Base-by-base conservation (phyloP, 2,888 invertebrate genomes). In the Drosophila paucipuncta region DNA sequence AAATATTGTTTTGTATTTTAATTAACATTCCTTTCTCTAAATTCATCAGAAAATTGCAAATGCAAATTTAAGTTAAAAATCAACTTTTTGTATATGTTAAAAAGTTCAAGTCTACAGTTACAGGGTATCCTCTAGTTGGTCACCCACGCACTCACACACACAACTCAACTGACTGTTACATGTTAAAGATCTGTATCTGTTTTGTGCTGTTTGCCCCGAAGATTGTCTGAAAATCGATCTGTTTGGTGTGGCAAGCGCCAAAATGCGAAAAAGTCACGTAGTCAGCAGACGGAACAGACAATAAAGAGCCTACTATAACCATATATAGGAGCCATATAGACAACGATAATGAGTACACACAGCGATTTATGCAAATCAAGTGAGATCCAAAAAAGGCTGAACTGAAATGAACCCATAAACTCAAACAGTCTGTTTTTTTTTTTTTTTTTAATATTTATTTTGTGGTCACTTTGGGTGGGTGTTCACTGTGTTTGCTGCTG, bases 201-300 rank as follows among this genome's bases (percentile, higher is more conserved):
- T 70, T 37, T 41, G 28, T 16, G 65, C 37, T 53, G 73, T 73
- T 60, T 58, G 66, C 43, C 30, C 33, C 33, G 50, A 55, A 66
- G 73, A 53, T 80, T 73, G 81, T 60, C 80, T 83, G 90, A 74
- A 85, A 85, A 90, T 85, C 83, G 90, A 85, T 90, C 85, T 85
- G 80, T 61, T 43, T 47, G 73, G 53, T 65, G 72, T 73, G 68
- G 61, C 57, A 58, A 63, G 68, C 60, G 77, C 80, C 76, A 80
- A 87, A 84, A 70, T 65, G 73, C 71, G 78, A 70, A 88, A 87
- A 87, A 87, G 87, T 90, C 87, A 87, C 87, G 87, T 87, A 88
- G 80, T 74, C 75, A 78, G 84, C 83, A 69, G 74, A 85, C 57
- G 72, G 73, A 73, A 76, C 74, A 78, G 80, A 80, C 82, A 83